Evolutionary conservation across 2,797 vertebrate genomes (phyloP).

Genomic region (Takifugu rubripes): DNA sequence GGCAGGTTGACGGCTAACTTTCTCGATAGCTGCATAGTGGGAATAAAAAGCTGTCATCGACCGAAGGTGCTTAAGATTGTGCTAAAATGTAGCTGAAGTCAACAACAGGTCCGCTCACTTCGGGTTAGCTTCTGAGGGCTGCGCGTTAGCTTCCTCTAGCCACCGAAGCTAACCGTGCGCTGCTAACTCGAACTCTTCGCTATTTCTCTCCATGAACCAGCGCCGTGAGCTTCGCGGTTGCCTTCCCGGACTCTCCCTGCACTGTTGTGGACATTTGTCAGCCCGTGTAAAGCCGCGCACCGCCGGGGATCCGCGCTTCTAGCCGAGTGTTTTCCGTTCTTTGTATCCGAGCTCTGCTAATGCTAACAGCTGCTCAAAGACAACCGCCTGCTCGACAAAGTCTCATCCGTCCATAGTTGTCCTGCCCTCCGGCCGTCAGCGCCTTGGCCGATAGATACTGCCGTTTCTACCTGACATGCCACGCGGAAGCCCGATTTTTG

Average conservation of each 20-base stretch:
- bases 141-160: too few species aligned
- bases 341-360: constrained; percentile 45
- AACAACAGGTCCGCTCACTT: too few species aligned
- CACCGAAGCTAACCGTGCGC: too few species aligned
- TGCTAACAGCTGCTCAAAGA: constrained; percentile 13
- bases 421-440: constrained; percentile 17
- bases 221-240: too few species aligned
- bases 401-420: constrained; percentile 23
- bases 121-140: too few species aligned
- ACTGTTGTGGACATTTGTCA: too few species aligned
- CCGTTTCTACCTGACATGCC: constrained; percentile 48
- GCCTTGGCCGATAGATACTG: constrained; percentile 23
- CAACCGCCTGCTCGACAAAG: background rate
- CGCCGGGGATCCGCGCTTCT: background rate
- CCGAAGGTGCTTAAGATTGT: background rate
- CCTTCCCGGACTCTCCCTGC: too few species aligned
- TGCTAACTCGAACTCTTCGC: too few species aligned
- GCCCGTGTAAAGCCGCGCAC: too few species aligned
- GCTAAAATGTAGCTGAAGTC: background rate
- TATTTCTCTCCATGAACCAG: too few species aligned
- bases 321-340: constrained; percentile 49
- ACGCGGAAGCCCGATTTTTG: constrained; percentile 54
- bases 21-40: too few species aligned
- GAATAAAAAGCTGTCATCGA: constrained; percentile 21
- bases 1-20: too few species aligned